These are phyloP conservation scores for Amitus sp. DNA, from an alignment of 2,888 invertebrate genomes.

Conservation along the genomic window DNA sequence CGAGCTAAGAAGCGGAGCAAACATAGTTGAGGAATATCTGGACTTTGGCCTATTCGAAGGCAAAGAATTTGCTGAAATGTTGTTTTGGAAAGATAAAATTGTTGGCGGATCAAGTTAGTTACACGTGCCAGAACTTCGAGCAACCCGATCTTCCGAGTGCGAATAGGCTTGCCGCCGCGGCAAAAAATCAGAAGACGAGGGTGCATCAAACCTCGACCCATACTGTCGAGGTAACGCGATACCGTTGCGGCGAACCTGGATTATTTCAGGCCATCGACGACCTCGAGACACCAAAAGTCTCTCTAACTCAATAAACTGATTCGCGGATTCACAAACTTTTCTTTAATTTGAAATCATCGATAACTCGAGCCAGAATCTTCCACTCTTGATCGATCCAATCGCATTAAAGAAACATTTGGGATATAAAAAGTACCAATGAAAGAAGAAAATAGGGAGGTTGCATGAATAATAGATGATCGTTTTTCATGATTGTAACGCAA, in stretches of 20 bases:
- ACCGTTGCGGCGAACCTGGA: conserved; percentile 53
- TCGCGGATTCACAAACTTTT: no score
- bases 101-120: conserved; percentile 26
- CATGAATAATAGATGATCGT: no score
- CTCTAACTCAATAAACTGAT: no score
- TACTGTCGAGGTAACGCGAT: conserved; percentile 62
- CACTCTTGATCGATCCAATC: no score
- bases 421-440: no score
- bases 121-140: conserved; percentile 57
- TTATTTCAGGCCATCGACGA: conserved; percentile 23
- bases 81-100: background rate
- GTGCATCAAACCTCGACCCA: conserved; percentile 43
- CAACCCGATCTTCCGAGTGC: conserved; percentile 63
- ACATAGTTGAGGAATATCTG: background rate
- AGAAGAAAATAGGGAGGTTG: no score
- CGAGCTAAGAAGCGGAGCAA: background rate
- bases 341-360: no score
- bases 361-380: no score
- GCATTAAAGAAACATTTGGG: no score
- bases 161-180: conserved; percentile 48
- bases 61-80: no score
- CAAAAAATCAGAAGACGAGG: conserved; percentile 37
- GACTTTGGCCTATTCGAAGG: background rate
- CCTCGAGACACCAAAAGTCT: conserved; percentile 20
- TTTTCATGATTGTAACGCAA: no score